Evolutionary conservation across 2,797 vertebrate species (phyloP).

Genomic region (Girardinus metallicus): DNA sequence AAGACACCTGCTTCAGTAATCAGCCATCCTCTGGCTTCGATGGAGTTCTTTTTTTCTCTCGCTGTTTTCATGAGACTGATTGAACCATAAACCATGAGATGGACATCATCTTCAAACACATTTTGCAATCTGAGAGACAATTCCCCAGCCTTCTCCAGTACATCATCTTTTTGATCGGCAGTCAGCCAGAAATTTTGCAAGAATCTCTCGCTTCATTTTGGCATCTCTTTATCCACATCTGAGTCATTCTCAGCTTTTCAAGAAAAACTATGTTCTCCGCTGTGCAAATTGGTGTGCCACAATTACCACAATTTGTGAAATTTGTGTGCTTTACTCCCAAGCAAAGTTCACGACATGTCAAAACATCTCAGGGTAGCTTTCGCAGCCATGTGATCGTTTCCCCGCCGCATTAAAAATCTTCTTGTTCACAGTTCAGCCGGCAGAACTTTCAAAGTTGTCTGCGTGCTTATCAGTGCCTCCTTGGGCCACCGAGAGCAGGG

Average conservation of each 20-base stretch:
- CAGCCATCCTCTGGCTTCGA: slow-evolving; percentile 51
- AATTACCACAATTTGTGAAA: slow-evolving; percentile 69
- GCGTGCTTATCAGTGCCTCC: slow-evolving; percentile 65
- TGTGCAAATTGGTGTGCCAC: slow-evolving; percentile 57
- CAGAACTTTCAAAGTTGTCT: slow-evolving; percentile 66
- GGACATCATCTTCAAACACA: slow-evolving; percentile 64
- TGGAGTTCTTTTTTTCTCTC: slow-evolving; percentile 43
- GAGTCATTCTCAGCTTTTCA: slow-evolving; percentile 57
- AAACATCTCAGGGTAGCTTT: slow-evolving; percentile 67
- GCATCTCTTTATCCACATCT: slow-evolving; percentile 28
- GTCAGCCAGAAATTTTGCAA: slow-evolving; percentile 25
- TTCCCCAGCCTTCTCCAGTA: slow-evolving; percentile 26
- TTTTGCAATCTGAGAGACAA: slow-evolving; percentile 40
- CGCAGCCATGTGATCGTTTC: slow-evolving; percentile 60
- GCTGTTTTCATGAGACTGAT: slow-evolving; percentile 52
- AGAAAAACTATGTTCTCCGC: slow-evolving; percentile 48
- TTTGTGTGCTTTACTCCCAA: slow-evolving; percentile 49
- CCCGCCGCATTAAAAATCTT: slow-evolving; percentile 52
- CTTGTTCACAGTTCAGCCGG: slow-evolving; percentile 63
- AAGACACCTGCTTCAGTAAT: slow-evolving; percentile 63
- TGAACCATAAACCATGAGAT: slow-evolving; percentile 61
- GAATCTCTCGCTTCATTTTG: slow-evolving; percentile 26
- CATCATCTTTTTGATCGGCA: slow-evolving; percentile 39
- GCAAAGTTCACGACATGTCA: slow-evolving; percentile 68
- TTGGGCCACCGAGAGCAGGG: slow-evolving; percentile 52